Base-by-base conservation (phyloP, 2,113 vertebrate genomes). In the Galeopterus variegatus region DNA sequence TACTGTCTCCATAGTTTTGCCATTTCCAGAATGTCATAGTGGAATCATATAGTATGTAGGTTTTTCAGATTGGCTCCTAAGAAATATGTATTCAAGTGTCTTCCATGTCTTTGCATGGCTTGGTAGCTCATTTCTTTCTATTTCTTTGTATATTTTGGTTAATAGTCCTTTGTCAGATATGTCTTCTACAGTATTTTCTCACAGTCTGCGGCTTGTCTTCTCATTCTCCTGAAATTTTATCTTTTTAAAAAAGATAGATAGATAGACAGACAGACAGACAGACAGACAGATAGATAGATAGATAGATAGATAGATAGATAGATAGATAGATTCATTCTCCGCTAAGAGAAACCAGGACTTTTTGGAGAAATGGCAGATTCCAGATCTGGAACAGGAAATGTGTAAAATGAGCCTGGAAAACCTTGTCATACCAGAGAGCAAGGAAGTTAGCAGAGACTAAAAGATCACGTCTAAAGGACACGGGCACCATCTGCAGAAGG, bases 121-220 rank as follows among this genome's bases (percentile, higher is more conserved):
- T 13, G 28, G 65, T 54, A 65, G 26, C n/a, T 91, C 62, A 31
- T 89, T 72, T 88, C 41, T 41, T 41, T 41, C 41, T 41, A 41
- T 96, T 88, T 89, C n/a, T 75, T 50, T 86, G 79, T 72, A n/a
- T 86, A 80, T 93, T 96, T 67, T 93, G 45, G 41, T 70, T 92
- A 75, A 50, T 1, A n/a, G 31, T n/a, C 24, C 60, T 76, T 88
- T 77, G 85, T 81, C 56, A 86, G 77, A 54, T 89, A 33, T 10
- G 31, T 62, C 26, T 82, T 83, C 95, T 67, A 75, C 31, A 91
- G 26, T 82, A 21, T 82, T 87, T 90, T 92, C 56, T 95, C 75
- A 73, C 28, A 58, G 15, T 73, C 77, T 72, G 8, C 77, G 48
- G 8, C 17, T 70, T 41, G 13, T 65, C 83, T 93, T 79, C 73